Base-by-base conservation (phyloP, 2,113 vertebrate species). In the Vombatus ursinus region DNA sequence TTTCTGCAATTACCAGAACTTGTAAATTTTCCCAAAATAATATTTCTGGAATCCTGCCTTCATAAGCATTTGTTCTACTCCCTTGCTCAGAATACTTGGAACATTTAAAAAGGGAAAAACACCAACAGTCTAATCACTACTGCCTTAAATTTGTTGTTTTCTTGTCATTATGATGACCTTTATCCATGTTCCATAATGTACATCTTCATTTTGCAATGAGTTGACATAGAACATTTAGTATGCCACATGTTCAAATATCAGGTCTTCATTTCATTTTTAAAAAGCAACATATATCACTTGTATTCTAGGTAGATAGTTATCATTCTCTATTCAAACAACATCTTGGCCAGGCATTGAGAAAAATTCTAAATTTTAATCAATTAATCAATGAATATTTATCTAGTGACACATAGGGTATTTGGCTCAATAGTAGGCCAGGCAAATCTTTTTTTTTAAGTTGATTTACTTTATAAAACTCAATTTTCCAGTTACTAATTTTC, bases 141-240 rank as follows among this genome's bases (percentile, higher is more conserved):
- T 98, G 94, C 50, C 14, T 96, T 50, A 94, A 94, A 96, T 91
- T 19, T 96, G 94, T 89, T 96, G 24, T 92, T 50, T 95, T 95
- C 90, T 91, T 96, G 95, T 92, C 93, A 91, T 50, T 0, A 50
- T 90, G 53, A 91, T 96, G 96, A 54, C 47, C 89, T 94, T 98
- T 97, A 89, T 95, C 91, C 51, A 51, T 95, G 57, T 97, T 91
- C 90, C 51, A 94, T 50, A 52, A 54, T 24, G 50, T 28, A 90
- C 31, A 92, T 96, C 89, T 97, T 57, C 84, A 68, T 49, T 68
- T 97, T 92, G 89, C 91, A 95, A 77, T 50, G 53, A 91, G 50
- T n/a, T 94, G 49, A 50, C 94, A 52, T 10, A 90, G 93, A 95
- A 93, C 52, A 93, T 52, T 52, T 52, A 96, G 54, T 84, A 68